Conservation (phyloP, 2,113 vertebrate species). For the Fregata magnificens region DNA sequence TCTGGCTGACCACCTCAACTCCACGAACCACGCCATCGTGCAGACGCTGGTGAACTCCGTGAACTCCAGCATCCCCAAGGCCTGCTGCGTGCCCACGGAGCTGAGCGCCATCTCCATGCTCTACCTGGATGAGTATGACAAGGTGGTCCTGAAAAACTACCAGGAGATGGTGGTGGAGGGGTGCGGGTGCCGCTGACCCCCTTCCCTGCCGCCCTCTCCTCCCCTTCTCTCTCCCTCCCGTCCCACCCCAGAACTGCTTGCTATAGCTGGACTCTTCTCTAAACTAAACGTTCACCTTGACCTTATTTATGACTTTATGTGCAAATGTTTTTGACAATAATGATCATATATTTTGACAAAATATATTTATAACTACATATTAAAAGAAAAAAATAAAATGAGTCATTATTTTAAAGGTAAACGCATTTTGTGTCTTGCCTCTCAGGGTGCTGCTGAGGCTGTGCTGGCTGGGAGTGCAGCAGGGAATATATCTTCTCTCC, state of each 20-base stretch:
- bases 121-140: conserved; percentile 97
- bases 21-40: conserved; percentile 97
- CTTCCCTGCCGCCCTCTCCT: neutral
- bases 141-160: conserved; percentile 98
- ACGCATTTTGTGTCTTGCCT: conserved; percentile 73
- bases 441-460: conserved; percentile 75
- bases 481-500: conserved; percentile 44
- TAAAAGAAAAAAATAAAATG: conserved; percentile 93
- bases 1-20: conserved; percentile 96
- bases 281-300: conserved; percentile 81
- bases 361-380: conserved; percentile 99
- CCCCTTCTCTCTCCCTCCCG: neutral
- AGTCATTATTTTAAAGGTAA: conserved; percentile 98
- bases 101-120: conserved; percentile 99
- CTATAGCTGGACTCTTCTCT: conserved; percentile 60
- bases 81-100: conserved; percentile 97
- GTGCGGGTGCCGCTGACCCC: conserved; percentile 90
- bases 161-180: conserved; percentile 99
- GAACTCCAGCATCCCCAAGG: conserved; percentile 96
- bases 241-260: conserved; percentile 43
- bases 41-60: conserved; percentile 99
- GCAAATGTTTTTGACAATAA: conserved; percentile 94
- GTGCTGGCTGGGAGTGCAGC: conserved; percentile 79
- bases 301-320: conserved; percentile 99
- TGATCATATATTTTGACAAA: conserved; percentile 99